These are phyloP conservation scores for Psilopsiagon aymara DNA, from an alignment of 2,113 vertebrate genomes.

Conservation along the genomic window DNA sequence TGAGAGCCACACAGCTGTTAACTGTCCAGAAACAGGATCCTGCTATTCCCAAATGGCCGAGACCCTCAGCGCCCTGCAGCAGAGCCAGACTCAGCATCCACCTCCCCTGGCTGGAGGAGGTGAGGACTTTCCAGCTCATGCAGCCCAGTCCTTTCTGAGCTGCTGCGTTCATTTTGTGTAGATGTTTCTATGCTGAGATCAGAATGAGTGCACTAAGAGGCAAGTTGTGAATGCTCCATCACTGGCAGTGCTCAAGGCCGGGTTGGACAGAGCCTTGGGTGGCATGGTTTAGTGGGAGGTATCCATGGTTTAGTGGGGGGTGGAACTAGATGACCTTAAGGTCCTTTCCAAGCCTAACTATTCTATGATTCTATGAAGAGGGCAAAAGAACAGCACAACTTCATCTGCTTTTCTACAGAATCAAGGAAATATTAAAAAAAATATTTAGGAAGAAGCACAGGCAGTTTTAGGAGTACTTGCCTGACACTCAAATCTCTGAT, in stretches of 20 bases:
- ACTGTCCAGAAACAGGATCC: background rate
- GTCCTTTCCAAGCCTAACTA: too few species aligned
- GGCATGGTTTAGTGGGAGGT: too few species aligned
- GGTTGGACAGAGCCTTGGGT: too few species aligned
- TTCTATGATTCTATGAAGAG: background rate
- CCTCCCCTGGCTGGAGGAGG: fast-evolving
- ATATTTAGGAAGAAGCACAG: background rate
- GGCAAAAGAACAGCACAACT: background rate
- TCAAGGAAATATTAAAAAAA: background rate
- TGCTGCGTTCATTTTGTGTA: fast-evolving
- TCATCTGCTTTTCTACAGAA: background rate
- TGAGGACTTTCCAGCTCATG: fast-evolving
- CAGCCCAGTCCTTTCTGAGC: background rate
- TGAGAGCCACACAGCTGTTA: background rate
- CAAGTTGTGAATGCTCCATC: too few species aligned
- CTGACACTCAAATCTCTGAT: background rate
- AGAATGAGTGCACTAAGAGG: background rate
- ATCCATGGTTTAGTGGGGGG: too few species aligned
- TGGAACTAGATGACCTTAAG: too few species aligned
- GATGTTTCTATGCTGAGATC: fast-evolving
- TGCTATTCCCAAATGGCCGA: background rate
- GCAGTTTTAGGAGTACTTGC: background rate
- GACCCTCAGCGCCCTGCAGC: fast-evolving
- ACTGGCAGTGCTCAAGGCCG: too few species aligned
- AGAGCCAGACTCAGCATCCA: background rate